Evolutionary conservation across 1,140 invertebrate genomes (phyloP).

Genomic region (Globodera rostochiensis): DNA sequence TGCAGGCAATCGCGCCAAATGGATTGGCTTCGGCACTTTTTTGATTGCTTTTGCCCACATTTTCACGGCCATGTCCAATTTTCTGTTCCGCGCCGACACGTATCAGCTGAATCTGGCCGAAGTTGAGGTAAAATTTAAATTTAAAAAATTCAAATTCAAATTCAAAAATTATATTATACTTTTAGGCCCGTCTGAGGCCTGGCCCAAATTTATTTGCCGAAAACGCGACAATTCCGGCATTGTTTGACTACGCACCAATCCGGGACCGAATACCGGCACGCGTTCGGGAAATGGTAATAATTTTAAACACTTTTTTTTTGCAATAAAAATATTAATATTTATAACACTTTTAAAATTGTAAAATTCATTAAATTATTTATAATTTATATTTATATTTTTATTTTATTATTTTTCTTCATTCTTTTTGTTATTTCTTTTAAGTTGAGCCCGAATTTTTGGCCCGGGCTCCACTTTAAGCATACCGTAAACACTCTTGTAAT

Average conservation of each 20-base stretch:
- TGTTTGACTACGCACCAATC: slow-evolving; percentile 55
- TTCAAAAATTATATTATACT: neutral
- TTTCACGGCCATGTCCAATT: slow-evolving; percentile 48
- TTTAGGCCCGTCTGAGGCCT: slow-evolving; percentile 35
- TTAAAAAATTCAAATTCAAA: slow-evolving; percentile 4
- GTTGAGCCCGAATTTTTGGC: no score
- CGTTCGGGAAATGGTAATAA: slow-evolving; percentile 12
- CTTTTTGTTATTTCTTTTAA: no score
- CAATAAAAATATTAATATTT: no score
- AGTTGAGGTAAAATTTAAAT: slow-evolving; percentile 46
- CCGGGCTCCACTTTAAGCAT: no score
- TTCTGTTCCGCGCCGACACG: slow-evolving; percentile 54
- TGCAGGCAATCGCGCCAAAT: slow-evolving; percentile 58
- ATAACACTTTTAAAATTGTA: no score
- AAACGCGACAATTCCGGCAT: slow-evolving; percentile 47
- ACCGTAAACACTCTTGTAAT: no score
- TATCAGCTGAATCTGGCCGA: slow-evolving; percentile 56
- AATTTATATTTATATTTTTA: no score
- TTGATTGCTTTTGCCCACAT: slow-evolving; percentile 59
- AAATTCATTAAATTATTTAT: no score
- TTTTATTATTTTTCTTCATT: no score
- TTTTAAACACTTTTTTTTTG: no score
- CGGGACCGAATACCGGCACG: slow-evolving; percentile 50
- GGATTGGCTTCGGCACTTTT: slow-evolving; percentile 61
- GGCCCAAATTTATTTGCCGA: slow-evolving; percentile 30